phyloP scores from a whole-genome alignment of 2,797 vertebrate species.

The Epinephelus malabaricus region DNA sequence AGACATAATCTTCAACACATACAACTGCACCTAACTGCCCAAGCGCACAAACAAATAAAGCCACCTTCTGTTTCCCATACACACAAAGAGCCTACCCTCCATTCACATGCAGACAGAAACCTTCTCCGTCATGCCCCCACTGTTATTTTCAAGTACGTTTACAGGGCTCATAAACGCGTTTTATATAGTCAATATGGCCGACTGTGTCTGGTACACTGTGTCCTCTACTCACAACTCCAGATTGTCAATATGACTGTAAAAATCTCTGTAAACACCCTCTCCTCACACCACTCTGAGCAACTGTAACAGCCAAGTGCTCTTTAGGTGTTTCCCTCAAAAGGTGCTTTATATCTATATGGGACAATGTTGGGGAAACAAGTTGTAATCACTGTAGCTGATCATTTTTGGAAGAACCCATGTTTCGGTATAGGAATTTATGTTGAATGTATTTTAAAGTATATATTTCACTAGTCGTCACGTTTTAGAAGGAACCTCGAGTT shows the following conservation, averaged over 20 bases:
- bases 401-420: background rate
- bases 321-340: conserved; percentile 13
- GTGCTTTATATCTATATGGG: conserved; percentile 4
- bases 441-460: background rate
- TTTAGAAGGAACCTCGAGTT: background rate
- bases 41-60: conserved; percentile 61
- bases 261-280: conserved; percentile 61
- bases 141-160: conserved; percentile 74
- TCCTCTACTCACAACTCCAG: conserved; percentile 61
- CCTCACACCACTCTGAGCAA: conserved; percentile 39
- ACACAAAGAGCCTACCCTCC: conserved; percentile 23
- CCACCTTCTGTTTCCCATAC: conserved; percentile 46
- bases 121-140: conserved; percentile 43
- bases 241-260: conserved; percentile 72
- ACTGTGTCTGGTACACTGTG: conserved; percentile 69
- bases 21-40: conserved; percentile 53
- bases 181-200: conserved; percentile 75
- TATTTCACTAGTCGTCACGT: background rate
- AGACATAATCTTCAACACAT: conserved; percentile 55
- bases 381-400: background rate
- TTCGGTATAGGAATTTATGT: conserved; percentile 8
- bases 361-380: no score
- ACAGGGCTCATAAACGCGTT: conserved; percentile 74
- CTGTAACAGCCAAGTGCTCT: conserved; percentile 41
- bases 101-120: conserved; percentile 59